Conservation (phyloP, 2,113 vertebrate genomes). For the Bolborhynchus lineola region DNA sequence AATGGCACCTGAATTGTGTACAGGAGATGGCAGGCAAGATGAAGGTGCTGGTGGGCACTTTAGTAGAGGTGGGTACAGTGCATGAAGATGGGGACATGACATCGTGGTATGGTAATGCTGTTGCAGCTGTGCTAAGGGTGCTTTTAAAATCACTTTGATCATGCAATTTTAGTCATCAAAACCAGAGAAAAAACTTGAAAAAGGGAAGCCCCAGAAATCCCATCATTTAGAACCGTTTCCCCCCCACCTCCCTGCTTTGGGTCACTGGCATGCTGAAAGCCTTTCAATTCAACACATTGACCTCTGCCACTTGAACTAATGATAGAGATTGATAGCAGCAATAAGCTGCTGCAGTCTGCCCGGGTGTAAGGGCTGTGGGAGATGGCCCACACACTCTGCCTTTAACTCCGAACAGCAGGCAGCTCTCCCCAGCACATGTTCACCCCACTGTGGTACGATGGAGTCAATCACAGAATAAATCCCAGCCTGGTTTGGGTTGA, state of each 20-base stretch:
- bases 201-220: not conserved
- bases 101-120: not conserved
- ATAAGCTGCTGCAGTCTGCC: not conserved
- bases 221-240: not conserved
- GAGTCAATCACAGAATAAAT: not conserved
- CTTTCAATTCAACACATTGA: not conserved
- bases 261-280: not conserved
- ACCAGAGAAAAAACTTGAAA: not conserved
- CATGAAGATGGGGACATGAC: not conserved
- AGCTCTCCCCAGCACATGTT: not conserved
- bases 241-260: not conserved
- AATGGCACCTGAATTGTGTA: not conserved
- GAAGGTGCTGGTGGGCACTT: not conserved
- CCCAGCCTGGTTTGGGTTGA: not conserved
- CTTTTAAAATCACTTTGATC: not conserved
- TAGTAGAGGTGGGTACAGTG: not conserved
- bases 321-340: not conserved
- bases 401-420: not conserved
- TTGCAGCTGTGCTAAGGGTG: not conserved
- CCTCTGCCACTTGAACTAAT: not conserved
- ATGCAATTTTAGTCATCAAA: not conserved
- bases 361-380: not conserved
- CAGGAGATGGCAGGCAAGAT: not conserved
- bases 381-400: rapidly evolving
- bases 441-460: rapidly evolving